These are phyloP conservation scores for Tetramorium bicarinatum DNA, from an alignment of 2,888 invertebrate genomes.

Conservation along the genomic window DNA sequence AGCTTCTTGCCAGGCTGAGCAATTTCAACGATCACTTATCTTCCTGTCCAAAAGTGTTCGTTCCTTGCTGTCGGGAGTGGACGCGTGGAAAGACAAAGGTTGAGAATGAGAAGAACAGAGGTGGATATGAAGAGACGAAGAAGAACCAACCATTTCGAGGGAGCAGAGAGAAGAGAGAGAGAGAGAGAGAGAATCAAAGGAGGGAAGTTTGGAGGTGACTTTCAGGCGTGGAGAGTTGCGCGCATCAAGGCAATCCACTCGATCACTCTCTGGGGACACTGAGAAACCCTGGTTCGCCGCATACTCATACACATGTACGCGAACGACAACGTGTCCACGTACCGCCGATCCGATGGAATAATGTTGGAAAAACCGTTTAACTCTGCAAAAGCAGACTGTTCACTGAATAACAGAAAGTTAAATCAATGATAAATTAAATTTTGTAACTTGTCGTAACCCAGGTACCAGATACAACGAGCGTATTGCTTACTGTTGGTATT, in stretches of 20 bases:
- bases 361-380: slow-evolving; percentile 19
- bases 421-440: slow-evolving; percentile 21
- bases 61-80: slow-evolving; percentile 32
- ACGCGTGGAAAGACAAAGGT: slow-evolving; percentile 47
- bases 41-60: slow-evolving; percentile 47
- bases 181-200: neutral
- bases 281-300: slow-evolving; percentile 17
- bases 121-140: slow-evolving; percentile 6
- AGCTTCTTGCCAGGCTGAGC: slow-evolving; percentile 34
- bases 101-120: slow-evolving; percentile 22
- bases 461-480: neutral
- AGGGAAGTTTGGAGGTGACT: slow-evolving; percentile 55
- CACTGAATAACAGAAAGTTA: neutral
- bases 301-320: slow-evolving; percentile 10
- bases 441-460: slow-evolving; percentile 4
- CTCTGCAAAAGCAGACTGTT: slow-evolving; percentile 13
- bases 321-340: slow-evolving; percentile 12
- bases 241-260: slow-evolving; percentile 70
- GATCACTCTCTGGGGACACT: slow-evolving; percentile 69
- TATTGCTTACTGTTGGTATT: neutral
- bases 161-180: neutral
- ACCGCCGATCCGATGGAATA: slow-evolving; percentile 17
- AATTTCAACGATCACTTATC: slow-evolving; percentile 61
- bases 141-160: neutral
- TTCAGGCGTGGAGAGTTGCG: slow-evolving; percentile 54